Evolutionary conservation across 2,888 invertebrate genomes (phyloP), one percentile per base, ranked within the genome.

Genomic region (Ptilodon capucinus): DNA sequence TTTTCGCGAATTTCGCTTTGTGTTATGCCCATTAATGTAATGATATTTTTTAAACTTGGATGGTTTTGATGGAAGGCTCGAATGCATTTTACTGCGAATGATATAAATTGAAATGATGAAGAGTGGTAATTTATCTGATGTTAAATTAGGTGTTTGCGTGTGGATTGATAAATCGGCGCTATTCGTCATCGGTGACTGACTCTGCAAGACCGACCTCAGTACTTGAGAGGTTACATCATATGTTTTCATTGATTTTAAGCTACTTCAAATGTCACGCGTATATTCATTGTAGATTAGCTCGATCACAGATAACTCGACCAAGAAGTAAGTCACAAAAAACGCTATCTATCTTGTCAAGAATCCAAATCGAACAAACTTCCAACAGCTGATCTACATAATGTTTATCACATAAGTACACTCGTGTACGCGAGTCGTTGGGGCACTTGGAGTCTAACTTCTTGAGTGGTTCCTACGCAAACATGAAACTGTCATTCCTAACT

Each of bases 21-120:
- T 44, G 59, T 62, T 57, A 59, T 57, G 51, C n/a, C 51, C 65
- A 60, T 57, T 64, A 62, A 62, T 51, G 46, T 64, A 62, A 65
- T 60, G 65, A 62, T 64, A 60, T 62, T 55, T 57, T 50, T 53
- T 54, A 40, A 48, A 59, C 54, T 47, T 53, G 36, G 36, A 21
- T 3, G 40, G 35, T 36, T 18, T 41, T 59, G 59, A 64, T 54
- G 57, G 53, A 57, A 48, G 57, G 46, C 13, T 17, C 48, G 48
- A 53, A 60, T 62, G 64, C 63, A 64, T 65, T 64, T 57, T 60
- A 60, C 56, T 65, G 40, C 19, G 34, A 44, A 51, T 23, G 8
- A 35, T 35, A 16, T 7, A 34, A 16, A 30, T 14, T 32, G 14
- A 32, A 32, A 32, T 32, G 14, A 32, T 32, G 14, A 14, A 14